Conservation (phyloP, 2,113 vertebrate species). For the Campylorhamphus procurvoides region DNA sequence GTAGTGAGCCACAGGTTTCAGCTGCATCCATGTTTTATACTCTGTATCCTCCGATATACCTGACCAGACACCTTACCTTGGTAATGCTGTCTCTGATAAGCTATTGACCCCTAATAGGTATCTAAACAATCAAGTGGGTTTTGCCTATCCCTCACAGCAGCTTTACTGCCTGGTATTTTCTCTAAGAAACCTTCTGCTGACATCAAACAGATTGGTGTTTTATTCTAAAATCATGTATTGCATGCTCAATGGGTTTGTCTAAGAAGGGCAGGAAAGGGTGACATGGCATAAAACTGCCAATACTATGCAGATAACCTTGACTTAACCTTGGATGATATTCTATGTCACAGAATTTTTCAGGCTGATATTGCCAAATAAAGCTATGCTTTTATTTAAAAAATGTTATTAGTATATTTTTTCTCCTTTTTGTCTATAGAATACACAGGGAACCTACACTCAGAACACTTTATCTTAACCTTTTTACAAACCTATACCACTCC, state of each 20-base stretch:
- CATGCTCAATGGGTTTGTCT: neutral
- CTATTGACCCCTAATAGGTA: neutral
- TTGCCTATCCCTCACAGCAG: neutral
- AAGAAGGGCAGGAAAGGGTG: neutral
- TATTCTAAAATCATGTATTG: neutral
- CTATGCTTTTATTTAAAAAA: neutral
- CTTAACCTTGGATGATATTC: neutral
- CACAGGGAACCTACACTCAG: neutral
- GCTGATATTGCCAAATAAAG: neutral
- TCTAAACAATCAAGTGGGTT: neutral
- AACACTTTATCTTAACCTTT: conserved; percentile 15
- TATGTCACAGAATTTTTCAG: neutral
- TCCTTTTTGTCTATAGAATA: neutral
- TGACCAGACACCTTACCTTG: neutral
- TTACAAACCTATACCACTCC: neutral
- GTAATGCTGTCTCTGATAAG: neutral
- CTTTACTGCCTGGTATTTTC: neutral
- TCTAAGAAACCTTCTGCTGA: neutral
- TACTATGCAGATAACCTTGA: neutral
- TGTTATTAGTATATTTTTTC: neutral
- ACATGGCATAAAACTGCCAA: neutral
- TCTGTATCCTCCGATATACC: neutral
- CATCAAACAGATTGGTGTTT: neutral
- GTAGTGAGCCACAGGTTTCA: neutral
- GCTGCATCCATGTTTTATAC: neutral